These are phyloP conservation scores for Oceanodroma tethys DNA, from an alignment of 2,113 vertebrate genomes.

Conservation along the genomic window DNA sequence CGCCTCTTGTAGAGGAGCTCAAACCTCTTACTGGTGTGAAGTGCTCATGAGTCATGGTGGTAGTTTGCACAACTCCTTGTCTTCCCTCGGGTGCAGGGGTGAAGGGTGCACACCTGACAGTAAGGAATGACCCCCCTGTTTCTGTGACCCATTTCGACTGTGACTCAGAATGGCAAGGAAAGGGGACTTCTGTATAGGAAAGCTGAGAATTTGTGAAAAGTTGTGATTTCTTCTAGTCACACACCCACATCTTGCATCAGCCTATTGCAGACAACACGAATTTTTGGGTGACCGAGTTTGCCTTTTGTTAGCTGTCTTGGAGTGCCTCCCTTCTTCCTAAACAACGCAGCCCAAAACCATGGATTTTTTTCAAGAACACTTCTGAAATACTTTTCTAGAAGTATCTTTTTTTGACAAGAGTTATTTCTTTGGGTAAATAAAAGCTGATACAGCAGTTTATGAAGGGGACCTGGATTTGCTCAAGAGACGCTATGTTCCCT, in stretches of 20 bases:
- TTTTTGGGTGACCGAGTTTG: neutral
- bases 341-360: accelerated
- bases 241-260: neutral
- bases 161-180: neutral
- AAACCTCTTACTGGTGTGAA: neutral
- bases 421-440: neutral
- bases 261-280: accelerated
- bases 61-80: neutral
- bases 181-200: neutral
- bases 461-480: neutral
- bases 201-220: neutral
- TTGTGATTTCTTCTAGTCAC: neutral
- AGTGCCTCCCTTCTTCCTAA: neutral
- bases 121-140: neutral
- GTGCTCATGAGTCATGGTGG: neutral
- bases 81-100: neutral
- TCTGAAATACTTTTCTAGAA: neutral
- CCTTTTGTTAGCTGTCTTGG: neutral
- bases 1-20: neutral
- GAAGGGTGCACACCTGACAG: neutral
- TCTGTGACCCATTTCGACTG: neutral
- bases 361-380: neutral
- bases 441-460: neutral
- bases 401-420: neutral
- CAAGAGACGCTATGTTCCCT: neutral